Conservation (phyloP, 1,140 invertebrate genomes). For the Stegodyphus mimosarum region DNA sequence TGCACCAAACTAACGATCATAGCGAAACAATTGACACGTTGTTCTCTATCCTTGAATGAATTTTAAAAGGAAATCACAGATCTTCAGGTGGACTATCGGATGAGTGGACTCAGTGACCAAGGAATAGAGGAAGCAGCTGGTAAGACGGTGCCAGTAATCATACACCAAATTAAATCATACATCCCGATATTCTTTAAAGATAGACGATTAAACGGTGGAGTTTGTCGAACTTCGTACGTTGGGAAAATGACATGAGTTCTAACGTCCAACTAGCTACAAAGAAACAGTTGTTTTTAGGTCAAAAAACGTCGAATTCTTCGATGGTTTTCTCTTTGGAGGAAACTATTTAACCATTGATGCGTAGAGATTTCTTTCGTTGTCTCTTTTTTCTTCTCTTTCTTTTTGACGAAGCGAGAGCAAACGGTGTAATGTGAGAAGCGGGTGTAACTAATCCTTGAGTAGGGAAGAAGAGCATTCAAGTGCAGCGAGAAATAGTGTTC, state of each 20-base stretch:
- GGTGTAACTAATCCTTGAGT: conserved; percentile 41
- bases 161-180: too few species aligned
- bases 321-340: conserved; percentile 30
- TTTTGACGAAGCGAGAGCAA: conserved; percentile 38
- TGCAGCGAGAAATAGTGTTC: conserved; percentile 9
- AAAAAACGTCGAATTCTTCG: conserved; percentile 29
- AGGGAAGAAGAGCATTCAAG: neutral
- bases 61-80: too few species aligned
- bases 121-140: too few species aligned
- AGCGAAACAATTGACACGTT: too few species aligned
- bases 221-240: neutral
- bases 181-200: too few species aligned
- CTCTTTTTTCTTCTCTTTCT: conserved; percentile 2
- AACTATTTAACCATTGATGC: conserved; percentile 47
- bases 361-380: conserved; percentile 6
- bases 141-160: too few species aligned
- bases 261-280: conserved; percentile 13
- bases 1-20: too few species aligned
- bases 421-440: conserved; percentile 54
- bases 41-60: too few species aligned
- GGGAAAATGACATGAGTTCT: neutral
- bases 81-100: too few species aligned
- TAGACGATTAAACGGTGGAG: too few species aligned
- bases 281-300: conserved; percentile 31
- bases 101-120: too few species aligned